Evolutionary conservation across 2,113 vertebrate species (phyloP), one percentile per base, ranked within the genome.

Genomic region (Spilogale gracilis): DNA sequence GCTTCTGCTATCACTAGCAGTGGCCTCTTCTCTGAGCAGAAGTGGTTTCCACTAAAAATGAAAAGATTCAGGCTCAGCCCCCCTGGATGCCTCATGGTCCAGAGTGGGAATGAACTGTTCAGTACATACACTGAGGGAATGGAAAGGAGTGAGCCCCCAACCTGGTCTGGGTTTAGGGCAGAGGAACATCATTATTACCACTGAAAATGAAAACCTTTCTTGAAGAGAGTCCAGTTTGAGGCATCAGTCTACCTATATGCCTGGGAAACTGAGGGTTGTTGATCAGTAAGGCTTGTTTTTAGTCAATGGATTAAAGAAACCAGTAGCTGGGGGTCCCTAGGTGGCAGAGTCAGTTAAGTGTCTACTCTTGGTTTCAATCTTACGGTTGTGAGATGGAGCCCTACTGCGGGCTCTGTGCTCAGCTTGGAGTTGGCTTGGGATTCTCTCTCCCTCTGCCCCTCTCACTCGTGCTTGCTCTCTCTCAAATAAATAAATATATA

Each of bases 41-140:
- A 91, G 30, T 9, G 56, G 48, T 78, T 91, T 89, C 65, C 73
- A 91, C 65, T 89, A 54, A 83, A 89, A 96, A 96, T 91, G 30
- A 74, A 93, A 94, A 95, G 61, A n/a, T 91, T 71, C 90, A 80
- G 32, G 25, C 61, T 74, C 45, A 94, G 50, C 10, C 38, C 21
- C 25, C 67, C 32, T 38, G 50, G 48, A 65, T 56, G 43, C 43
- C 23, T 82, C 17, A 2, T 78, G 38, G 69, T 54, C 65, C 58
- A 63, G n/a, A 76, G 38, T 30, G 27, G 52, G 81, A 58, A 79
- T 81, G 4, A 69, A 43, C 94, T 65, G 95, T 90, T 50, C 0
- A 3, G 38, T 83, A 48, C 5, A 6, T 48, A 81, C 52, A 50
- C 58, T 60, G 16, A 43, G 3, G 43, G 27, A 30, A 84, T 89